A percentile compares a stretch with the other conserved stretches of the same genome.
Conservation (phyloP, 2,113 vertebrate genomes). For the Bambusicola thoracicus region DNA sequence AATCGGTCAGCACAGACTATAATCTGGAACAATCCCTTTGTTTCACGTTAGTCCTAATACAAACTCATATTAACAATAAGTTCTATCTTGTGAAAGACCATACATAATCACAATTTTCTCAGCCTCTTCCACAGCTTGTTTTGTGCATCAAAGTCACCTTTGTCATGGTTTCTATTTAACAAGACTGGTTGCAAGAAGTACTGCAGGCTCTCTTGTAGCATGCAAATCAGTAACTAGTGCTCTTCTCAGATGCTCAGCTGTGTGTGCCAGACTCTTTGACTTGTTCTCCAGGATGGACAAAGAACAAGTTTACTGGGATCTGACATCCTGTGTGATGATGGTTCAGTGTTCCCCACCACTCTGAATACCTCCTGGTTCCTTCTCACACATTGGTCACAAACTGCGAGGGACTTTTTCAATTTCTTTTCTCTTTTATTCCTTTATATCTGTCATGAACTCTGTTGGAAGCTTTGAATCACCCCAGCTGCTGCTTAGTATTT, state of each 20-base stretch:
- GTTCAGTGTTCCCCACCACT: not conserved
- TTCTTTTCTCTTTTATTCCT: not conserved
- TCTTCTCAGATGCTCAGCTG: too few species aligned
- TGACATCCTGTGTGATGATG: not conserved
- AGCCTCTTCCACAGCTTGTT: not conserved
- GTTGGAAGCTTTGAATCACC: not conserved
- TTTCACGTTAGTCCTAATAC: not conserved
- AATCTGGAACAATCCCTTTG: slow-evolving; percentile 35
- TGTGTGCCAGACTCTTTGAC: not conserved
- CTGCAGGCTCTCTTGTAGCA: not conserved
- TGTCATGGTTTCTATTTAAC: not conserved
- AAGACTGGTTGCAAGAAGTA: not conserved
- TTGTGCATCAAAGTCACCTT: not conserved
- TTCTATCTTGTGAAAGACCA: not conserved
- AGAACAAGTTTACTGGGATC: not conserved
- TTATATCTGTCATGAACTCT: not conserved
- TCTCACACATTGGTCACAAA: not conserved
- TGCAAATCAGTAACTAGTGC: not conserved
- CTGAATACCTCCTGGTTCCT: not conserved
- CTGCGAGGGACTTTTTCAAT: not conserved
- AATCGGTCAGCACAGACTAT: not conserved
- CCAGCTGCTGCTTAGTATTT: not conserved
- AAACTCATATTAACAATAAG: not conserved
- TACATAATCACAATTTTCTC: slow-evolving; percentile 4
- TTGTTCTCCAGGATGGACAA: not conserved